Percentiles rank a stretch among this genome's conserved stretches.
phyloP scores from a whole-genome alignment of 1,140 invertebrate genomes.

The Drosophila simulans region DNA sequence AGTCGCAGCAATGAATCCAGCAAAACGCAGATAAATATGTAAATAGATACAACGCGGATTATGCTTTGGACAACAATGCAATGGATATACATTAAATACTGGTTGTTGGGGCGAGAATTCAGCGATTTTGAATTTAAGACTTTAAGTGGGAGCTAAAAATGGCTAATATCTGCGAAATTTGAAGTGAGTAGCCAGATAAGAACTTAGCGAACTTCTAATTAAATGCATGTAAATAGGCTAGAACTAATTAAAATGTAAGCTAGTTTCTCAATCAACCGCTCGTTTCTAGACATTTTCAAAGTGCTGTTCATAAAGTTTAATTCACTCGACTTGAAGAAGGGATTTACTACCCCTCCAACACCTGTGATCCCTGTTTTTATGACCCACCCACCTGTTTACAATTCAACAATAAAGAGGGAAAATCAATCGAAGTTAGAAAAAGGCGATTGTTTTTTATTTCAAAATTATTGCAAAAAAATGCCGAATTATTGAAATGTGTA shows the following conservation, averaged over 20 bases:
- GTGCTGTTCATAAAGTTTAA: slow-evolving; percentile 25
- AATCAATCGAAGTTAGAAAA: slow-evolving; percentile 61
- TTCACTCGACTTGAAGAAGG: slow-evolving; percentile 5
- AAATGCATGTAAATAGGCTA: not conserved
- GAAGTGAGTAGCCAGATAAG: not conserved
- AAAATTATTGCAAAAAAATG: not conserved
- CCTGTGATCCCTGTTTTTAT: slow-evolving; percentile 49
- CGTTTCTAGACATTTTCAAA: too few relatives aligned
- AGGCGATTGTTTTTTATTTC: not conserved
- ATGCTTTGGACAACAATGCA: slow-evolving; percentile 62
- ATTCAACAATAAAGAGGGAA: slow-evolving; percentile 59
- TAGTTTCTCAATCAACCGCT: not conserved
- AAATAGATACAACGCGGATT: slow-evolving; percentile 80
- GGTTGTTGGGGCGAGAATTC: not conserved
- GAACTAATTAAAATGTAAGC: slow-evolving; percentile 9
- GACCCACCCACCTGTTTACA: slow-evolving; percentile 49
- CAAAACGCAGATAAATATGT: slow-evolving; percentile 77
- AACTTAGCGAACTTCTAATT: not conserved
- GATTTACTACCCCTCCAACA: not conserved
- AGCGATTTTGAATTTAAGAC: too few relatives aligned
- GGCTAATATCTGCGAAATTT: not conserved
- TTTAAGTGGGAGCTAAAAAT: not conserved
- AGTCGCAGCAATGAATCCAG: slow-evolving; percentile 29
- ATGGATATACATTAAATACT: slow-evolving; percentile 20
- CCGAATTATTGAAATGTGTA: too few relatives aligned